Evolutionary conservation across 2,113 vertebrate genomes (phyloP).

Genomic region (Brachyhypopomus gauderio): DNA sequence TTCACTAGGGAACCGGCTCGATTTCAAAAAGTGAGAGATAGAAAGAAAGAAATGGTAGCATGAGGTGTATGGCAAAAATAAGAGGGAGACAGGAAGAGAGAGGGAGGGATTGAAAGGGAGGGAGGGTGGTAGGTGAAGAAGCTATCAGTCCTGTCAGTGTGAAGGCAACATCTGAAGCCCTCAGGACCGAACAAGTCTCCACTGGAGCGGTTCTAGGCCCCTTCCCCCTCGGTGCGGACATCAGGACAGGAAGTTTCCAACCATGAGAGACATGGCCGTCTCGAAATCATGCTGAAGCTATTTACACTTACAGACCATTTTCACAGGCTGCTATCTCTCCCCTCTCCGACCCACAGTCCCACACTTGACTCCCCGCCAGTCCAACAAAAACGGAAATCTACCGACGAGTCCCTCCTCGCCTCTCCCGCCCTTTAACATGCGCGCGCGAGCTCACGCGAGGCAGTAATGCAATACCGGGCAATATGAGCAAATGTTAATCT

Average conservation of each 20-base stretch:
- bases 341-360: neutral
- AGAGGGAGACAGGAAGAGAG: neutral
- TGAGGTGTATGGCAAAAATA: neutral
- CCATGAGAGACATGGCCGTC: neutral
- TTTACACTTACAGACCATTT: neutral
- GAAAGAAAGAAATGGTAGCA: neutral
- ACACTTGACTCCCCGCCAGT: neutral
- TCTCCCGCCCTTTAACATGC: slow-evolving; percentile 30
- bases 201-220: neutral
- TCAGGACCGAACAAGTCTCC: neutral
- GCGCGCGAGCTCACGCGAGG: neutral
- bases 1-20: neutral
- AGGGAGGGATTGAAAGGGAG: neutral
- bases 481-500: slow-evolving; percentile 45
- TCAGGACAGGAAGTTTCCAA: neutral
- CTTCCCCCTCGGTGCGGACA: neutral
- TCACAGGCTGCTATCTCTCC: neutral
- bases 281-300: neutral
- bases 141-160: neutral
- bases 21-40: neutral
- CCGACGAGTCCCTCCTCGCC: neutral
- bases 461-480: slow-evolving; percentile 34
- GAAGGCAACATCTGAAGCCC: neutral
- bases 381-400: neutral
- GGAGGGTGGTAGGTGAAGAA: neutral